These are phyloP conservation scores for Pavo muticus DNA, from an alignment of 2,113 vertebrate genomes.

Conservation along the genomic window DNA sequence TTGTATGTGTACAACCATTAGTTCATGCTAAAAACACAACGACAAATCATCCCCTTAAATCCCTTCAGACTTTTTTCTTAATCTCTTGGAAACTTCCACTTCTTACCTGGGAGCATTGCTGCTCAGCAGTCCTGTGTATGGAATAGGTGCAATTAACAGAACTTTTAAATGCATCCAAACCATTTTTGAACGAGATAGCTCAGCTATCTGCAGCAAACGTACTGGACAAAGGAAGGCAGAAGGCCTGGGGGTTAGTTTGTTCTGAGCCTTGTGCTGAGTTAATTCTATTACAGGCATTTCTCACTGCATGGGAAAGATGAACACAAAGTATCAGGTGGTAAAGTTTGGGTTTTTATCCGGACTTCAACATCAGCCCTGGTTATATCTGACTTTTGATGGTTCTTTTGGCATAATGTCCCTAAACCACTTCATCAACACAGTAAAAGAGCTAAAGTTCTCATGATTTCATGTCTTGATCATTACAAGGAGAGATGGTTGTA, in stretches of 20 bases:
- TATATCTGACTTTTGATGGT: not conserved
- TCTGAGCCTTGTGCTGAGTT: accelerated
- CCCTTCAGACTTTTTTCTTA: not conserved
- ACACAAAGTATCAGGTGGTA: not conserved
- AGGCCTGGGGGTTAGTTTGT: not conserved
- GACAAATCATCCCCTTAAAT: not conserved
- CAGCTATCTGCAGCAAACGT: not conserved
- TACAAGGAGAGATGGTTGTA: not conserved
- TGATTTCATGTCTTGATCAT: not conserved
- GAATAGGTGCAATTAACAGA: not conserved
- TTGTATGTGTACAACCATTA: not conserved
- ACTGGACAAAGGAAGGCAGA: not conserved
- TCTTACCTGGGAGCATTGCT: not conserved
- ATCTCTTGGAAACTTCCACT: not conserved
- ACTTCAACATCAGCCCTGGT: not conserved
- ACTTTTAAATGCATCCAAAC: not conserved
- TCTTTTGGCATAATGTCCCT: not conserved
- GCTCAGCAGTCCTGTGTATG: not conserved
- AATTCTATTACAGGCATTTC: not conserved
- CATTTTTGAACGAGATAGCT: not conserved
- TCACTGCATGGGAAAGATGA: not conserved
- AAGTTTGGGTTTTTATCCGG: not conserved
- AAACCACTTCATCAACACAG: not conserved
- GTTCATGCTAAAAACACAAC: not conserved
- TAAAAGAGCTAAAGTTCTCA: not conserved